phyloP scores from a whole-genome alignment of 2,888 invertebrate genomes.

The Parelbella ahira region DNA sequence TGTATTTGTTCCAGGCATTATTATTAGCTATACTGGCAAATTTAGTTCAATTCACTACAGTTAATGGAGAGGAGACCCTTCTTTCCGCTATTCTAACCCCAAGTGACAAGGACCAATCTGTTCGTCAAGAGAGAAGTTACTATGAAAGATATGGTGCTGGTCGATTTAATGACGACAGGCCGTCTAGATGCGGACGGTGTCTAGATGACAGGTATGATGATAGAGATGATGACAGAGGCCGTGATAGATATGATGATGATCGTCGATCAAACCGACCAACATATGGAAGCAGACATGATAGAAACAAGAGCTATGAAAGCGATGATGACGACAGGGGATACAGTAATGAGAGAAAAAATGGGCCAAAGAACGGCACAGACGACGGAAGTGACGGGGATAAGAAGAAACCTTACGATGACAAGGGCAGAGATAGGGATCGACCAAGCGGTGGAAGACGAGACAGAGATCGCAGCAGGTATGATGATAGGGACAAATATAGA shows the following conservation, averaged over 20 bases:
- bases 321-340: slow-evolving; percentile 41
- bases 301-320: slow-evolving; percentile 40
- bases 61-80: slow-evolving; percentile 48
- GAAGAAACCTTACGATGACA: slow-evolving; percentile 49
- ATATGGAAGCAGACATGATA: slow-evolving; percentile 57
- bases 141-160: slow-evolving; percentile 55
- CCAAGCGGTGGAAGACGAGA: slow-evolving; percentile 38
- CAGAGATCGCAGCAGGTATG: slow-evolving; percentile 51
- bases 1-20: slow-evolving; percentile 51
- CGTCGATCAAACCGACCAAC: slow-evolving; percentile 51
- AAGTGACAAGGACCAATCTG: slow-evolving; percentile 38
- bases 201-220: slow-evolving; percentile 43
- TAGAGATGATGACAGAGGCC: slow-evolving; percentile 49
- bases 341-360: slow-evolving; percentile 40
- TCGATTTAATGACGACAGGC: slow-evolving; percentile 52
- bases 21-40: slow-evolving; percentile 33
- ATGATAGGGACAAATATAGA: slow-evolving; percentile 65
- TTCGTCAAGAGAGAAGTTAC: slow-evolving; percentile 60
- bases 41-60: slow-evolving; percentile 35
- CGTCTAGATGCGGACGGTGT: slow-evolving; percentile 55
- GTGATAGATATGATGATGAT: slow-evolving; percentile 40
- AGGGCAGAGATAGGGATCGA: slow-evolving; percentile 36
- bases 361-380: slow-evolving; percentile 56
- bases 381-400: slow-evolving; percentile 49
- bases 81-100: slow-evolving; percentile 47